Evolutionary conservation across 1,140 invertebrate species (phyloP).

Genomic region (Caenorhabditis latens): DNA sequence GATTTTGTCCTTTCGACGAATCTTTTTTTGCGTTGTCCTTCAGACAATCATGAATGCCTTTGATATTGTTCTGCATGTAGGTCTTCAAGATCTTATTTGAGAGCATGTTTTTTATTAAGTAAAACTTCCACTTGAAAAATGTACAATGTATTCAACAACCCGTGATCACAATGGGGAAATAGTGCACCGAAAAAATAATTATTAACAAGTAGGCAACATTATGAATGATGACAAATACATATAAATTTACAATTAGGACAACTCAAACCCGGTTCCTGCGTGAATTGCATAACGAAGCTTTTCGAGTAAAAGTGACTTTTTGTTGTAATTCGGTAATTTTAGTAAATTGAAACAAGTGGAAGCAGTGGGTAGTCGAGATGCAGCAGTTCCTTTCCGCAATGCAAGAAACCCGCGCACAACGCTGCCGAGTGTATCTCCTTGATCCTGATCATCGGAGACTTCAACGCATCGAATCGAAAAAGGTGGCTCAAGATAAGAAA

Average conservation of each 20-base stretch:
- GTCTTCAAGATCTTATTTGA: constrained; percentile 4
- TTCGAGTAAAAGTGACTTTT: constrained; percentile 91
- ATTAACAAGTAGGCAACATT: not conserved
- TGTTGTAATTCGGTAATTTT: constrained; percentile 98
- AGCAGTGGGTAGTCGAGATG: constrained; percentile 94
- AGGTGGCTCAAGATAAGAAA: constrained; percentile 95
- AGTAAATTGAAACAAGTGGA: constrained; percentile 99
- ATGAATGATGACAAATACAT: not conserved
- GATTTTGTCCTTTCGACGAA: constrained; percentile 3
- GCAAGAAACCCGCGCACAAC: constrained; percentile 98
- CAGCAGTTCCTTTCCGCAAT: constrained; percentile 86
- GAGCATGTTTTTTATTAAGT: constrained; percentile 22
- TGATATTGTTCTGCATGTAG: constrained; percentile 12
- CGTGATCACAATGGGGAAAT: not conserved
- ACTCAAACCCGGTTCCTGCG: constrained; percentile 97
- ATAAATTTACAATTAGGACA: constrained; percentile 78
- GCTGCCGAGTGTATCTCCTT: constrained; percentile 93
- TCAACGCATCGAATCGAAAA: constrained; percentile 99
- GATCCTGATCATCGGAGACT: constrained; percentile 97
- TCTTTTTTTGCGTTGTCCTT: constrained; percentile 33
- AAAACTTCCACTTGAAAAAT: constrained; percentile 16
- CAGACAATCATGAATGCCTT: not conserved
- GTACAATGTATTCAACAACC: not conserved
- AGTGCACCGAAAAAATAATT: not conserved
- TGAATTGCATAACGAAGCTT: constrained; percentile 96